Evolutionary conservation across 2,113 vertebrate species (phyloP).

Genomic region (Chauna torquata): DNA sequence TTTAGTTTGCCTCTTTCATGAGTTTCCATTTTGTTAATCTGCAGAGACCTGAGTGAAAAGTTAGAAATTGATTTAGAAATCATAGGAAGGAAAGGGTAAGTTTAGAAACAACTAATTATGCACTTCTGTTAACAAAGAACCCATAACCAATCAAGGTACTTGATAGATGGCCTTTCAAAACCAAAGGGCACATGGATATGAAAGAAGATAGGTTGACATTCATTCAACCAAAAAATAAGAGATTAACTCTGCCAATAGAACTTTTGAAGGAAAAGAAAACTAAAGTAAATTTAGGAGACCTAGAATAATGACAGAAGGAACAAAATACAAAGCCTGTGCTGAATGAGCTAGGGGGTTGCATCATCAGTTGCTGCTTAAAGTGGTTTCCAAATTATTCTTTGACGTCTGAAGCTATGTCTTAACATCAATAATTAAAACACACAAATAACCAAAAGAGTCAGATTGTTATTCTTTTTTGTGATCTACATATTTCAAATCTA

Average conservation of each 20-base stretch:
- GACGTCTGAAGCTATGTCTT: background rate
- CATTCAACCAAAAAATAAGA: background rate
- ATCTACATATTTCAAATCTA: too few relatives aligned
- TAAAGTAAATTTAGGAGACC: background rate
- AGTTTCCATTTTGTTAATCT: background rate
- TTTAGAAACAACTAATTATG: background rate
- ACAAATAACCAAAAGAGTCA: background rate
- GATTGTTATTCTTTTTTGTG: background rate
- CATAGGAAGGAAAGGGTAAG: background rate
- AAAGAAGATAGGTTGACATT: background rate
- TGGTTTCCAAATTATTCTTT: background rate
- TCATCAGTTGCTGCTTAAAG: conserved; percentile 11
- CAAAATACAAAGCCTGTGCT: background rate
- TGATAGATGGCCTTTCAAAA: background rate
- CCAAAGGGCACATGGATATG: background rate
- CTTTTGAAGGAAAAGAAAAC: background rate
- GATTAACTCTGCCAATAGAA: background rate
- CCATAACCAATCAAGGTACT: background rate
- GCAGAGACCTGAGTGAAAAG: background rate
- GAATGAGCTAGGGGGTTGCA: background rate
- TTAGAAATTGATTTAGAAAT: too few relatives aligned
- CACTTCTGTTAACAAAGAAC: background rate
- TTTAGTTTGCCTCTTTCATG: background rate
- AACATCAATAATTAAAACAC: background rate
- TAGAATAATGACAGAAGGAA: background rate